Percentiles rank a stretch among this genome's conserved stretches.
Conservation (phyloP, 2,888 invertebrate species). For the Gastrophysa polygoni region DNA sequence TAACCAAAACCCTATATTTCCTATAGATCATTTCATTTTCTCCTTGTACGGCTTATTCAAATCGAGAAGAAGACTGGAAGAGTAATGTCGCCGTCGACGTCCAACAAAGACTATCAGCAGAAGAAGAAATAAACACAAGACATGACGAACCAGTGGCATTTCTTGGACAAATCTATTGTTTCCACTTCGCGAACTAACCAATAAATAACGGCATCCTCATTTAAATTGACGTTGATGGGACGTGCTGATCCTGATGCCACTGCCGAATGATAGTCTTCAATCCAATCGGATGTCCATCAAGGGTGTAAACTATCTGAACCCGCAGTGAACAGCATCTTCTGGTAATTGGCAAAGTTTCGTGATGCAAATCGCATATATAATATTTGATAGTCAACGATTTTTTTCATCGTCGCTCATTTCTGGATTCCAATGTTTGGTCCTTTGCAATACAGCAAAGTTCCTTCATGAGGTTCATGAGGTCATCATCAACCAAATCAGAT, state of each 20-base stretch:
- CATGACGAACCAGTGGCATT: slow-evolving; percentile 53
- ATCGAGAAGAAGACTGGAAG: slow-evolving; percentile 19
- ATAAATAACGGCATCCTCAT: slow-evolving; percentile 55
- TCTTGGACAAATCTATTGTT: slow-evolving; percentile 58
- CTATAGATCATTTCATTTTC: slow-evolving; percentile 38
- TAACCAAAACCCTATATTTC: slow-evolving; percentile 14
- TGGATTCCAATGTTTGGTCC: too few species aligned
- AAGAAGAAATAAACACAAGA: slow-evolving; percentile 37
- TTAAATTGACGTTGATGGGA: slow-evolving; percentile 54
- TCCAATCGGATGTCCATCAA: too few species aligned
- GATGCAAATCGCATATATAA: too few species aligned
- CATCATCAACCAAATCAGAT: too few species aligned
- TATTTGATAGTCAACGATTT: too few species aligned
- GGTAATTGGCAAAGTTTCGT: too few species aligned
- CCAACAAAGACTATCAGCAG: slow-evolving; percentile 30
- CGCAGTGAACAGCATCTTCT: too few species aligned
- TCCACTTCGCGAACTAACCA: slow-evolving; percentile 50
- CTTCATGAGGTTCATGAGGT: too few species aligned
- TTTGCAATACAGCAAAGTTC: too few species aligned
- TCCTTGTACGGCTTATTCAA: slow-evolving; percentile 39
- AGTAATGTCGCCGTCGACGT: slow-evolving; percentile 7
- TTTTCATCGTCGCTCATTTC: too few species aligned
- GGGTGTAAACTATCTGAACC: too few species aligned
- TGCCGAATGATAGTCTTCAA: too few species aligned
- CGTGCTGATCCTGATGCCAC: slow-evolving; percentile 33